phyloP scores from a whole-genome alignment of 2,797 vertebrate species.

The Scarus forsteni region DNA sequence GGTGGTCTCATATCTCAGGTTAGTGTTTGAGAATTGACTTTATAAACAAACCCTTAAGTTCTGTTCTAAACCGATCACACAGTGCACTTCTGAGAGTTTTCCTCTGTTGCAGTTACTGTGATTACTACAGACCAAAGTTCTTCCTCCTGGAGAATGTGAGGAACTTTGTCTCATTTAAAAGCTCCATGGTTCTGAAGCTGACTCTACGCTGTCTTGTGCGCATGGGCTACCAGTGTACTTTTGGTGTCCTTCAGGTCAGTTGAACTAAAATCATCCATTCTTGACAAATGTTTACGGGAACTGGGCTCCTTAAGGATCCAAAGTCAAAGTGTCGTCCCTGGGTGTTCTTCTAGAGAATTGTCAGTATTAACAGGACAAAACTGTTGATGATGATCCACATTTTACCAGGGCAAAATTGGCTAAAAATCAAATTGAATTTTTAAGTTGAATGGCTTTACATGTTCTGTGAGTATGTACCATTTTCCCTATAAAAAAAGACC shows the following conservation, averaged over 20 bases:
- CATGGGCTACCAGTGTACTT: constrained; percentile 99
- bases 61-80: too few relatives aligned
- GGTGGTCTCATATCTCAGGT: constrained; percentile 98
- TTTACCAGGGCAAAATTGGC: too few relatives aligned
- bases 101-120: constrained; percentile 89
- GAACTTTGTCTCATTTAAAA: constrained; percentile 98
- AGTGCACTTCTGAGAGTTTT: background rate
- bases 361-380: too few relatives aligned
- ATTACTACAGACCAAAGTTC: constrained; percentile 96
- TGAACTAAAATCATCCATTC: background rate
- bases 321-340: too few relatives aligned
- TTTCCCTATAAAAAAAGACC: too few relatives aligned
- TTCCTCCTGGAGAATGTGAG: constrained; percentile 97
- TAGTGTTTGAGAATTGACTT: background rate
- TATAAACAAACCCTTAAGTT: background rate
- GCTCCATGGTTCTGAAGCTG: constrained; percentile 97
- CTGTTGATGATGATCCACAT: too few relatives aligned
- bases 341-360: too few relatives aligned
- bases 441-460: too few relatives aligned
- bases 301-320: background rate
- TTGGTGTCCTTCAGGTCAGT: constrained; percentile 94
- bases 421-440: too few relatives aligned
- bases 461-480: too few relatives aligned
- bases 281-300: too few relatives aligned
- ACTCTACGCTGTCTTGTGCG: constrained; percentile 94